Conservation (phyloP, 2,888 invertebrate species). For the Iphiclides podalirius region DNA sequence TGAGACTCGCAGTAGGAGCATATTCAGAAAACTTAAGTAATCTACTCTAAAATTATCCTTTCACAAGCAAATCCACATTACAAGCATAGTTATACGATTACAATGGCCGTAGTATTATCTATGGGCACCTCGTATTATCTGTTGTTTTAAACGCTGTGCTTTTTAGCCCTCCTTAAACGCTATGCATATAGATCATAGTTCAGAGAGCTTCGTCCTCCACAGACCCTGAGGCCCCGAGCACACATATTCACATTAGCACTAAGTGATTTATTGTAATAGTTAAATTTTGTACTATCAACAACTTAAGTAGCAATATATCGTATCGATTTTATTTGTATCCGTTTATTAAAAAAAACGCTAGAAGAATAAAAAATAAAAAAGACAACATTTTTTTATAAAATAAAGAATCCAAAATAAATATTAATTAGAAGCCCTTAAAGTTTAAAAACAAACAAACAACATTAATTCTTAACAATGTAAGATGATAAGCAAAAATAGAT, state of each 20-base stretch:
- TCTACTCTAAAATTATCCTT: neutral
- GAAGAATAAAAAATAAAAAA: neutral
- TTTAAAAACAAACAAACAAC: neutral
- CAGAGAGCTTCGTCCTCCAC: constrained; percentile 15
- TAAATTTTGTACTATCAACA: constrained; percentile 12
- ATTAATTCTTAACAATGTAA: neutral
- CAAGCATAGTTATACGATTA: neutral
- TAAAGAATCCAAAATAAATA: neutral
- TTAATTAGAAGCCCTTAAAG: neutral
- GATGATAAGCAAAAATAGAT: constrained; percentile 1
- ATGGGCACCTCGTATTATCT: no score
- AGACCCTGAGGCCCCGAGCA: constrained; percentile 36
- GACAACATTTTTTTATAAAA: neutral
- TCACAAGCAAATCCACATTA: neutral
- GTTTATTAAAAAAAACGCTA: neutral
- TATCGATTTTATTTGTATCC: neutral
- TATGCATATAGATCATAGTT: no score
- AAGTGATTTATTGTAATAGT: constrained; percentile 5
- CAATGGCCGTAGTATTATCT: no score
- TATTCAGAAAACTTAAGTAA: no score
- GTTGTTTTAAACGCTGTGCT: no score
- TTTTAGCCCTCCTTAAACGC: no score
- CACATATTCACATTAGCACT: constrained; percentile 69
- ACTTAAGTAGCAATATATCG: neutral
- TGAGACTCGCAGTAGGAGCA: no score